phyloP scores from a whole-genome alignment of 2,113 vertebrate genomes.

The Dipodomys merriami region DNA sequence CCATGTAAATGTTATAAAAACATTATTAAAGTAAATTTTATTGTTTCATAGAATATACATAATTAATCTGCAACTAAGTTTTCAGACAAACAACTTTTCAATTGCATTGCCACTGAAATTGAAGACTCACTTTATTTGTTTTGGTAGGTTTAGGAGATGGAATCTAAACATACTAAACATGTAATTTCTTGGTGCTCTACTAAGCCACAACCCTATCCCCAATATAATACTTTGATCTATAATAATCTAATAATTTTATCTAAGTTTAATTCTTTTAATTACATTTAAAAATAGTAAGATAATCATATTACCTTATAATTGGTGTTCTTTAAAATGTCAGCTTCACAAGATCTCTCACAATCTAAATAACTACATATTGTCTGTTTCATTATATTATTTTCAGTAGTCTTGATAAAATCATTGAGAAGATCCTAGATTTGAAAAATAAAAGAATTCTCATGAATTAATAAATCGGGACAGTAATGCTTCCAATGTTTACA shows the following conservation, averaged over 20 bases:
- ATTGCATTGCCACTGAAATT: slow-evolving; percentile 8
- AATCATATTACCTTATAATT: slow-evolving; percentile 78
- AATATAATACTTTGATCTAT: slow-evolving; percentile 31
- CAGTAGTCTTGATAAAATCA: slow-evolving; percentile 76
- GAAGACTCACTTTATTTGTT: slow-evolving; percentile 8
- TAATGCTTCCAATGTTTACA: slow-evolving; percentile 21
- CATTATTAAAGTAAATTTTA: slow-evolving; percentile 42
- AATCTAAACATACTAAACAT: not conserved
- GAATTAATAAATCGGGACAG: slow-evolving; percentile 20
- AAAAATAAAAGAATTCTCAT: slow-evolving; percentile 65
- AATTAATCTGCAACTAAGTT: slow-evolving; percentile 49
- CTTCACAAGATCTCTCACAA: slow-evolving; percentile 80
- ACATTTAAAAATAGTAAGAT: slow-evolving; percentile 42
- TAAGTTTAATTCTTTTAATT: slow-evolving; percentile 42
- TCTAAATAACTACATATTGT: slow-evolving; percentile 77
- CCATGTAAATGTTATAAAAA: slow-evolving; percentile 41
- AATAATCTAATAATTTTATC: not conserved
- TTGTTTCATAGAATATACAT: slow-evolving; percentile 11
- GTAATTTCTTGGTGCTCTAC: not conserved
- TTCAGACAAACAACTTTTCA: slow-evolving; percentile 50
- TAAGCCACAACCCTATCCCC: not conserved
- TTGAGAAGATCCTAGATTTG: slow-evolving; percentile 72
- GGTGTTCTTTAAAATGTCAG: slow-evolving; percentile 77
- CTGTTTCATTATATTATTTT: slow-evolving; percentile 76
- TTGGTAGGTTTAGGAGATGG: not conserved